phyloP scores from a whole-genome alignment of 2,113 vertebrate species.

The Desmodus rotundus region DNA sequence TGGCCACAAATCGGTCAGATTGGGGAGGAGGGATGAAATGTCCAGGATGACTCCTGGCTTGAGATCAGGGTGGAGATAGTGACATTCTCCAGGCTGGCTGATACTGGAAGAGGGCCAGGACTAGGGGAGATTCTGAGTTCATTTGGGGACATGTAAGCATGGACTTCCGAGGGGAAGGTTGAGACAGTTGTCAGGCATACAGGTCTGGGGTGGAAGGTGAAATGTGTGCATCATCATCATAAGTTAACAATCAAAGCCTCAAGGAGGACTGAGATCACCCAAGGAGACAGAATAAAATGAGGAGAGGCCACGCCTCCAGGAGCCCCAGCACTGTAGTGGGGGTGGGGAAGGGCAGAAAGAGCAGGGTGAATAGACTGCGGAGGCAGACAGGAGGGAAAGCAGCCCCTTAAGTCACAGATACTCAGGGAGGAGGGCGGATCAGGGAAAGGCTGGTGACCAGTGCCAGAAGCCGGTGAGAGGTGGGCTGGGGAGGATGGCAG shows the following conservation, averaged over 20 bases:
- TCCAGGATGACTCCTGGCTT: neutral
- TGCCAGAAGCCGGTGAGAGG: neutral
- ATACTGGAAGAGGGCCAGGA: neutral
- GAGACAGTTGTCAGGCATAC: neutral
- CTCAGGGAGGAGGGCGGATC: neutral
- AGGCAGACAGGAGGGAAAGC: neutral
- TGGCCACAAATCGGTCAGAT: neutral
- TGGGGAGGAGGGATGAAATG: neutral
- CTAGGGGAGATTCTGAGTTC: neutral
- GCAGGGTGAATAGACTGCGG: fast-evolving
- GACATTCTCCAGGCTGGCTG: neutral
- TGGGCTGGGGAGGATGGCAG: neutral
- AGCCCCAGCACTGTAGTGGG: fast-evolving
- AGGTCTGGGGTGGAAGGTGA: neutral
- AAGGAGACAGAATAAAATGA: neutral
- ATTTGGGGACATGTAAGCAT: neutral
- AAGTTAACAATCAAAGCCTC: neutral
- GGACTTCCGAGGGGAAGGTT: neutral
- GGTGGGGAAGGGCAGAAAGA: fast-evolving
- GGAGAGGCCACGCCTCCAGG: neutral
- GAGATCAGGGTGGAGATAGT: neutral
- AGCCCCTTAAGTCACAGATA: neutral
- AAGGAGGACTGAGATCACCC: neutral
- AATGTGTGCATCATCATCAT: neutral
- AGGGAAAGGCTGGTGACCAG: no score